phyloP scores from a whole-genome alignment of 2,888 invertebrate genomes.

The Parasteatoda lunata region DNA sequence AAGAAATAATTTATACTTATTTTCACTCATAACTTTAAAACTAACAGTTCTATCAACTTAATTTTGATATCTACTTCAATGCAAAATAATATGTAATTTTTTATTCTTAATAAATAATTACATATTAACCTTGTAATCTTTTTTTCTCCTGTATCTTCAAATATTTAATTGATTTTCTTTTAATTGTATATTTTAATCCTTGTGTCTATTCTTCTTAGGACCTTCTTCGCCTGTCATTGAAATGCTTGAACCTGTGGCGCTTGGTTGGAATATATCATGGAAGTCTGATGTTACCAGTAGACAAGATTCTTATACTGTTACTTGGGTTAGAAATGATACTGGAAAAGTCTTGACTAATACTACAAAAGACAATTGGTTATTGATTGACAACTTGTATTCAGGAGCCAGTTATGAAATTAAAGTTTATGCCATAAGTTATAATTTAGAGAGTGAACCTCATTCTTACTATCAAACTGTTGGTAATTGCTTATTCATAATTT shows the following conservation, averaged over 20 bases:
- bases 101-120: too few relatives aligned
- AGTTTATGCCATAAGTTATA: constrained; percentile 89
- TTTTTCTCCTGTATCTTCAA: too few relatives aligned
- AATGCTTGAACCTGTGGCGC: constrained; percentile 82
- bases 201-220: constrained; percentile 72
- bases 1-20: too few relatives aligned
- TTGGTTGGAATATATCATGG: constrained; percentile 86
- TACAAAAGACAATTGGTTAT: constrained; percentile 82
- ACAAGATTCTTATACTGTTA: constrained; percentile 88
- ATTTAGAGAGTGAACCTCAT: constrained; percentile 86
- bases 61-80: too few relatives aligned
- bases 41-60: too few relatives aligned
- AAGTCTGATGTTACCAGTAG: constrained; percentile 92
- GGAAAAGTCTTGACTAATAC: constrained; percentile 71
- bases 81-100: too few relatives aligned
- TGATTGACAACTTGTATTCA: constrained; percentile 85
- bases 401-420: constrained; percentile 92
- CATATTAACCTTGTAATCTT: too few relatives aligned
- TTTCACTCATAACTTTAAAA: too few relatives aligned
- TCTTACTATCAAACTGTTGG: constrained; percentile 91
- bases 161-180: background rate
- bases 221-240: constrained; percentile 92
- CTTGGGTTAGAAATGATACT: constrained; percentile 68
- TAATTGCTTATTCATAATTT: constrained; percentile 78
- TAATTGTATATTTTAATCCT: background rate